Evolutionary conservation across 2,113 vertebrate genomes (phyloP).

Genomic region (Clarias macrocephalus): DNA sequence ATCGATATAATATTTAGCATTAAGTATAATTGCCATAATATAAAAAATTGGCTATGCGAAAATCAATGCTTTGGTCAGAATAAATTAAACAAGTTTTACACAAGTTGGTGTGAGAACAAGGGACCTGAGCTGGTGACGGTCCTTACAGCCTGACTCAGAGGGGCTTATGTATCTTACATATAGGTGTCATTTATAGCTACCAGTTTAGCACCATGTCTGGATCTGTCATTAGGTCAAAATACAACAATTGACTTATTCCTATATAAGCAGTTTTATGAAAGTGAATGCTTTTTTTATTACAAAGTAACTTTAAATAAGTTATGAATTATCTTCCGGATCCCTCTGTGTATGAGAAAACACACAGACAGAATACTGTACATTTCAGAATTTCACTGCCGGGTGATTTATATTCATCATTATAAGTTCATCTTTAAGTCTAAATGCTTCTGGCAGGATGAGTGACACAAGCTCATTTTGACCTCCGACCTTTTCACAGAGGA

Average conservation of each 20-base stretch:
- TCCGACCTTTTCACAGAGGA: constrained; percentile 42
- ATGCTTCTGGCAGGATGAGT: constrained; percentile 26
- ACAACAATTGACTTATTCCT: neutral
- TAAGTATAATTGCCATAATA: neutral
- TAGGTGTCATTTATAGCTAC: neutral
- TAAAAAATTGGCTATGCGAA: neutral
- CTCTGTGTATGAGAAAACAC: neutral
- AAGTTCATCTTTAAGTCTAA: neutral
- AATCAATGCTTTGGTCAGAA: neutral
- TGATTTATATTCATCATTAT: neutral
- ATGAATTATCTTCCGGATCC: neutral
- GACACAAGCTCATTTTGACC: constrained; percentile 38
- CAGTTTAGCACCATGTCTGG: neutral
- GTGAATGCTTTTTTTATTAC: neutral
- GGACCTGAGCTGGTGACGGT: too few species aligned
- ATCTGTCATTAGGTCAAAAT: neutral
- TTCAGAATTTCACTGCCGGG: neutral
- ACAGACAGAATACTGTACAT: neutral
- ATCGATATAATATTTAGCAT: neutral
- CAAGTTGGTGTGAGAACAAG: neutral
- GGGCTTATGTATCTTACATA: neutral
- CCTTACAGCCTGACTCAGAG: neutral
- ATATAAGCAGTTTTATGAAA: neutral
- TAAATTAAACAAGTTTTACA: neutral
- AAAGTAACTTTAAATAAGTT: neutral